Evolutionary conservation across 2,888 invertebrate genomes (phyloP).

Genomic region (Ectemnius cavifrons): DNA sequence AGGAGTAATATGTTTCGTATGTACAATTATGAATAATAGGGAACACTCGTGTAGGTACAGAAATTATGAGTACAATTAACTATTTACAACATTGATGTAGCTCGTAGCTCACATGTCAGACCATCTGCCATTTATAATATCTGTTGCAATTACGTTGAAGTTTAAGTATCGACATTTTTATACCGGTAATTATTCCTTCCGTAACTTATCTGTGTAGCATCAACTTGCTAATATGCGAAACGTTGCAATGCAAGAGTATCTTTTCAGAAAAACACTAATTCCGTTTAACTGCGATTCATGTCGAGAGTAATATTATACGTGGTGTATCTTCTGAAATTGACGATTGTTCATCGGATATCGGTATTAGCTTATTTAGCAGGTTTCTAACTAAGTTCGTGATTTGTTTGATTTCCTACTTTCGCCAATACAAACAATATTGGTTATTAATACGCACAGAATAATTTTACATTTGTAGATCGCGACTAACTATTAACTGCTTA

Average conservation of each 20-base stretch:
- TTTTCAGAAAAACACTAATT: not conserved
- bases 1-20: conserved; percentile 54
- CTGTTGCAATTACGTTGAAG: not conserved
- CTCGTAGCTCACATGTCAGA: conserved; percentile 42
- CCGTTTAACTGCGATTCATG: conserved; percentile 21
- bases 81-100: conserved; percentile 69
- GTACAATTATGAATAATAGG: conserved; percentile 63
- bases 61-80: conserved; percentile 65
- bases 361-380: conserved; percentile 33
- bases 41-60: conserved; percentile 62
- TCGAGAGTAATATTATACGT: conserved; percentile 42
- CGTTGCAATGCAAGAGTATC: no score
- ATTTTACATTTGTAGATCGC: conserved; percentile 36
- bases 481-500: conserved; percentile 41
- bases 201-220: not conserved
- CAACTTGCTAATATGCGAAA: not conserved
- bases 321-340: conserved; percentile 49
- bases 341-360: conserved; percentile 35
- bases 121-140: conserved; percentile 27
- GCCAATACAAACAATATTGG: conserved; percentile 11
- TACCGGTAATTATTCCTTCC: not conserved
- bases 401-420: no score
- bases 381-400: conserved; percentile 39
- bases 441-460: conserved; percentile 22
- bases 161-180: conserved; percentile 8